phyloP scores from a whole-genome alignment of 2,113 vertebrate species.

The Elachura formosa region DNA sequence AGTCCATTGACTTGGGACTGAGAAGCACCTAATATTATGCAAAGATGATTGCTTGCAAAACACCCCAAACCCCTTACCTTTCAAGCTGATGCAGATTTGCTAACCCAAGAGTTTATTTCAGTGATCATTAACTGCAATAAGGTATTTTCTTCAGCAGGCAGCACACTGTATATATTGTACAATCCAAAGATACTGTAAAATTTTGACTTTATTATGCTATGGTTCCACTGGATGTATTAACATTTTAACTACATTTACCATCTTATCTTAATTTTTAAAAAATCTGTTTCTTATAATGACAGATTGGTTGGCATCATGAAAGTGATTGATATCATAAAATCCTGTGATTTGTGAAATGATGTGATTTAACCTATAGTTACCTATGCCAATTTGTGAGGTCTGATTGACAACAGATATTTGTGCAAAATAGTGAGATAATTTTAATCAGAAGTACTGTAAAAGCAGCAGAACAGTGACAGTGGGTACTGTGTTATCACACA shows the following conservation, averaged over 20 bases:
- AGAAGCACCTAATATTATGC: not conserved
- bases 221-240: not conserved
- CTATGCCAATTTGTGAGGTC: not conserved
- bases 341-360: conserved; percentile 44
- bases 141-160: not conserved
- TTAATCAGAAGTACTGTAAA: not conserved
- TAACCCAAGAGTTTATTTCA: not conserved
- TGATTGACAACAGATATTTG: conserved; percentile 31
- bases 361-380: conserved; percentile 36
- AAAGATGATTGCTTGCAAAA: not conserved
- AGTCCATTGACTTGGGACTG: not conserved
- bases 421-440: not conserved
- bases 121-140: not conserved
- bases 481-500: not conserved
- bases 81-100: not conserved
- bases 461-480: not conserved
- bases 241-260: not conserved
- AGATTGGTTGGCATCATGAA: conserved; percentile 54
- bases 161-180: not conserved
- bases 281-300: conserved; percentile 57
- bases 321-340: conserved; percentile 59
- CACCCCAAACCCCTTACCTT: not conserved
- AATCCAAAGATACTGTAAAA: not conserved
- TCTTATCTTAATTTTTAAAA: conserved; percentile 11
- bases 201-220: not conserved